Conservation (phyloP, 2,113 vertebrate genomes). For the Narcine bancroftii region DNA sequence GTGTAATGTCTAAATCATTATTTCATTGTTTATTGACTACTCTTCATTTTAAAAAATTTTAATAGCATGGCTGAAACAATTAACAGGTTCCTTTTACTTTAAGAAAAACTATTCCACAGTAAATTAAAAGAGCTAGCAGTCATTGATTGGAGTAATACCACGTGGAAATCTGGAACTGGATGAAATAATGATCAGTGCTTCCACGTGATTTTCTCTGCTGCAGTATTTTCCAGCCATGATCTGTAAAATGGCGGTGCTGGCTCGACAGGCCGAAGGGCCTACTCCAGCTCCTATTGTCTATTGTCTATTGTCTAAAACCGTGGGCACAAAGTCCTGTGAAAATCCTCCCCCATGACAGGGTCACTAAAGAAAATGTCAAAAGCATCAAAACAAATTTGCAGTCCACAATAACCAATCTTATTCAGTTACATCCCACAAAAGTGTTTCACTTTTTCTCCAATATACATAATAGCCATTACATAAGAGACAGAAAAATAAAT, state of each 20-base stretch:
- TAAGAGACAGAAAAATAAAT: no score
- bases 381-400: background rate
- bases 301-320: no score
- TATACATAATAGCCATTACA: background rate
- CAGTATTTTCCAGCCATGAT: background rate
- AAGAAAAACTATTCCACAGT: background rate
- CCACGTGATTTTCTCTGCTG: background rate
- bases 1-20: background rate
- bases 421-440: background rate
- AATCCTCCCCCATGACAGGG: background rate
- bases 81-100: background rate
- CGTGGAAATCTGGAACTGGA: background rate
- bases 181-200: background rate
- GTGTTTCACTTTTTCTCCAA: background rate
- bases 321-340: background rate
- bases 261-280: no score
- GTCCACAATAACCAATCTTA: background rate
- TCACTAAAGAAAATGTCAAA: background rate
- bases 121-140: background rate
- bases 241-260: no score
- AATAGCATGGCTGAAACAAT: no score
- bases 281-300: no score
- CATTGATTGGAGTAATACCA: background rate
- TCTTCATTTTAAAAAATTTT: background rate
- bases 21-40: background rate